Evolutionary conservation across 2,888 invertebrate species (phyloP).

Genomic region (Tigriopus californicus): DNA sequence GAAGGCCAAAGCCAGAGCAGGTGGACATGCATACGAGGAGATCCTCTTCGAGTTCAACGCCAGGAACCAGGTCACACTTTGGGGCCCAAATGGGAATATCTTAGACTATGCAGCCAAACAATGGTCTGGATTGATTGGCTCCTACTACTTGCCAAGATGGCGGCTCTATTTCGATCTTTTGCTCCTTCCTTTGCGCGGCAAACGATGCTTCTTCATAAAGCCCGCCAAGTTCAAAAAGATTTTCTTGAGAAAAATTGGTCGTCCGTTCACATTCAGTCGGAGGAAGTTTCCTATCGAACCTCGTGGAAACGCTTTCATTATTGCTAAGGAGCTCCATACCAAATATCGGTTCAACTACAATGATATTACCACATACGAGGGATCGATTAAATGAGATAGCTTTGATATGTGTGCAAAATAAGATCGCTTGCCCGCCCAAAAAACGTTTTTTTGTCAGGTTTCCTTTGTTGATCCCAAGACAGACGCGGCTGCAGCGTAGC

Average conservation of each 20-base stretch:
- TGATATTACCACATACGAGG: too few species aligned
- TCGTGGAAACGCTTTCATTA: neutral
- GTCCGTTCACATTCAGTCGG: neutral
- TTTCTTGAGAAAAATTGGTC: neutral
- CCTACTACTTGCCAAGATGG: constrained; percentile 64
- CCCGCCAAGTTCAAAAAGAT: neutral
- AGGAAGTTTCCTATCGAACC: neutral
- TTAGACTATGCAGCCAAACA: constrained; percentile 81
- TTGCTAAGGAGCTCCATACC: neutral
- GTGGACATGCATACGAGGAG: too few species aligned
- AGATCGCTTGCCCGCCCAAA: too few species aligned
- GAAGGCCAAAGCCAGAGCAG: neutral
- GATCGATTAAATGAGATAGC: too few species aligned
- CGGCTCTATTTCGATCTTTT: constrained; percentile 23
- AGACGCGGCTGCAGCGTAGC: too few species aligned
- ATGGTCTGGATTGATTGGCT: constrained; percentile 48
- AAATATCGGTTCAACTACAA: too few species aligned
- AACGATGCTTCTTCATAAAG: neutral
- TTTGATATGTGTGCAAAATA: too few species aligned
- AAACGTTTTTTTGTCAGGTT: too few species aligned
- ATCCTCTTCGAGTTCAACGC: constrained; percentile 52
- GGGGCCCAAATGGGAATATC: constrained; percentile 63
- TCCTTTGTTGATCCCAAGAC: too few species aligned
- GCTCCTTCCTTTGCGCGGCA: neutral
- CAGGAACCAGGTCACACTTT: constrained; percentile 73